phyloP scores from a whole-genome alignment of 2,797 vertebrate species.

The Danio jaintianensis region DNA sequence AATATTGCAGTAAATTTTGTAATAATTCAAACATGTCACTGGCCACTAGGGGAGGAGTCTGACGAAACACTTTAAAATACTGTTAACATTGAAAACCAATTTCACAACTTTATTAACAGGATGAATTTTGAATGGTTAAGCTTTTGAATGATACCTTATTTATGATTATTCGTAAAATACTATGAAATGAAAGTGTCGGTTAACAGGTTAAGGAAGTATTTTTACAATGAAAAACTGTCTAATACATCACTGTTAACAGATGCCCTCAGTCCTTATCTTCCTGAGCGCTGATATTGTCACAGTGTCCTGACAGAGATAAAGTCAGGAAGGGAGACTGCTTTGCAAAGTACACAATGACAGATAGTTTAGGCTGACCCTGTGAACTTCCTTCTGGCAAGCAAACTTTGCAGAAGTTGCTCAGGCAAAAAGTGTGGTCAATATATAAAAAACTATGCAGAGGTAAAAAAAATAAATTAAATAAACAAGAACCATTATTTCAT shows the following conservation, averaged over 20 bases:
- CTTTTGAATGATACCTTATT: too few relatives aligned
- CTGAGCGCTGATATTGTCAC: not conserved
- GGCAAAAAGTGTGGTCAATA: slow-evolving; percentile 24
- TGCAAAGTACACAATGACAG: slow-evolving; percentile 1
- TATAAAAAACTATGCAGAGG: slow-evolving; percentile 7
- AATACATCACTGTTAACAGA: not conserved
- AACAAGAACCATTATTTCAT: slow-evolving; percentile 17
- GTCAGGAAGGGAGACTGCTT: slow-evolving; percentile 1
- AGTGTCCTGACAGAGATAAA: not conserved
- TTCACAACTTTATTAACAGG: too few relatives aligned
- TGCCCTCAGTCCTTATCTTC: not conserved
- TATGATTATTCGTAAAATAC: too few relatives aligned
- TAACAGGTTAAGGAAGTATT: not conserved
- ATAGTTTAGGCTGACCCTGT: not conserved
- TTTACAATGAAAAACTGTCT: not conserved
- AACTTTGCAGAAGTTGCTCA: slow-evolving; percentile 7
- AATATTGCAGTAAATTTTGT: too few relatives aligned
- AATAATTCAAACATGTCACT: too few relatives aligned
- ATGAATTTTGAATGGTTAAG: too few relatives aligned
- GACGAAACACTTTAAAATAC: too few relatives aligned
- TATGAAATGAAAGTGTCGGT: too few relatives aligned
- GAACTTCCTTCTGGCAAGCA: slow-evolving; percentile 25
- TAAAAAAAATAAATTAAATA: not conserved
- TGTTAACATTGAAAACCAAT: too few relatives aligned
- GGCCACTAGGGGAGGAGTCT: too few relatives aligned